Conservation (phyloP, 2,797 vertebrate species). For the Loriculus beryllinus region DNA sequence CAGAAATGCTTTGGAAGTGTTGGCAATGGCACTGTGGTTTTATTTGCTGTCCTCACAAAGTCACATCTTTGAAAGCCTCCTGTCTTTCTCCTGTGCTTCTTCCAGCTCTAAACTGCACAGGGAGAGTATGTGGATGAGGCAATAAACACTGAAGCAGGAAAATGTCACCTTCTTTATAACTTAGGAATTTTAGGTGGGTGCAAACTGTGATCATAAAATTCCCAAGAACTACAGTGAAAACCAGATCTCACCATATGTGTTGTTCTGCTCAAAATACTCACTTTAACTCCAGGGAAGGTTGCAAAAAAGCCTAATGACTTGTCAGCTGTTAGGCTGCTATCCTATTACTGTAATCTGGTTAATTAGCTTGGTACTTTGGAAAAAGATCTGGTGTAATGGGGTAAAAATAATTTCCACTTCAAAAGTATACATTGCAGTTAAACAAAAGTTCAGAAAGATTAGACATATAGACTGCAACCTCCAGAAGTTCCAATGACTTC, state of each 20-base stretch:
- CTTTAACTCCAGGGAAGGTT: not conserved
- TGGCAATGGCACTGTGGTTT: not conserved
- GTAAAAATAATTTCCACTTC: not conserved
- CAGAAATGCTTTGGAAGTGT: not conserved
- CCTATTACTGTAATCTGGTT: not conserved
- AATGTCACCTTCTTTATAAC: not conserved
- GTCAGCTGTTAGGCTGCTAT: not conserved
- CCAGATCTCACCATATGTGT: not conserved
- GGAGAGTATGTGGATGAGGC: not conserved
- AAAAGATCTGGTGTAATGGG: not conserved
- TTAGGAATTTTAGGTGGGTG: not conserved
- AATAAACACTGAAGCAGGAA: not conserved
- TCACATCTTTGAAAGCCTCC: not conserved
- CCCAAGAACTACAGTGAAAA: not conserved
- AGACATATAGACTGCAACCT: not conserved
- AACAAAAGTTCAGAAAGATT: not conserved
- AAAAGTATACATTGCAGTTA: not conserved
- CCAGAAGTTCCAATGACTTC: not conserved
- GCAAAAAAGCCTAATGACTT: conserved; percentile 7
- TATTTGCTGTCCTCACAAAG: not conserved
- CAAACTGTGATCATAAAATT: not conserved
- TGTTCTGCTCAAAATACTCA: conserved; percentile 1
- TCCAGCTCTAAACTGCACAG: not conserved
- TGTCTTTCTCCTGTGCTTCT: not conserved
- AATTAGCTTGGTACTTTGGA: not conserved